Evolutionary conservation across 1,140 invertebrate genomes (phyloP).

Genomic region (Myzus persicae): DNA sequence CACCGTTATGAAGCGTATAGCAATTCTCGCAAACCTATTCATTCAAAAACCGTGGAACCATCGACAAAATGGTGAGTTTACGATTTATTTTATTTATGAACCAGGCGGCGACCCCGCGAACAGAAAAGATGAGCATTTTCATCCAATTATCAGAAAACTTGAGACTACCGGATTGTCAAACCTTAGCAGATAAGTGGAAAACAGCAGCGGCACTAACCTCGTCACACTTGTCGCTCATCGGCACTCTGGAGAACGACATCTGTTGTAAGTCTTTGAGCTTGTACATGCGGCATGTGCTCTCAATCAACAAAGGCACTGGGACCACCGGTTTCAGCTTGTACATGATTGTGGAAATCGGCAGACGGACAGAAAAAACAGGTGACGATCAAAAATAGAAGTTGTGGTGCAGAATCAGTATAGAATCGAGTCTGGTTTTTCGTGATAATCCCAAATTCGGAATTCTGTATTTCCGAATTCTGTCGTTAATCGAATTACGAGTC

Average conservation of each 20-base stretch:
- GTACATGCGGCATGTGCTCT: conserved; percentile 60
- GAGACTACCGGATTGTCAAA: neutral
- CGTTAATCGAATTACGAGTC: neutral
- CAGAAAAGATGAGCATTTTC: neutral
- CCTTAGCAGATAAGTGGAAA: neutral
- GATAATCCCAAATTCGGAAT: neutral
- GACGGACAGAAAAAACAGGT: neutral
- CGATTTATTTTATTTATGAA: neutral
- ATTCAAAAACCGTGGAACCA: neutral
- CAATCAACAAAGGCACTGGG: conserved; percentile 42
- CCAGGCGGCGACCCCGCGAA: neutral
- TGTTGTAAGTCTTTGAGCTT: conserved; percentile 61
- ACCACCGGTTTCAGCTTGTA: conserved; percentile 61
- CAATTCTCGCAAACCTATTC: neutral
- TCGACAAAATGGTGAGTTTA: neutral
- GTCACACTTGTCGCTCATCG: neutral
- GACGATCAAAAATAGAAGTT: neutral
- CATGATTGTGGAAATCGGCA: conserved; percentile 41
- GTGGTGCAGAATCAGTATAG: no score
- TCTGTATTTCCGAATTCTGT: neutral
- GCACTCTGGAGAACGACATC: neutral
- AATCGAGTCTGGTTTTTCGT: neutral
- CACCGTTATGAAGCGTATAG: neutral
- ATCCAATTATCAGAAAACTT: neutral
- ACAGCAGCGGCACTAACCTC: neutral